A percentile compares a stretch with the other conserved stretches of the same genome.
Evolutionary conservation across 2,113 vertebrate genomes (phyloP).

Genomic region (Oncorhynchus keta): DNA sequence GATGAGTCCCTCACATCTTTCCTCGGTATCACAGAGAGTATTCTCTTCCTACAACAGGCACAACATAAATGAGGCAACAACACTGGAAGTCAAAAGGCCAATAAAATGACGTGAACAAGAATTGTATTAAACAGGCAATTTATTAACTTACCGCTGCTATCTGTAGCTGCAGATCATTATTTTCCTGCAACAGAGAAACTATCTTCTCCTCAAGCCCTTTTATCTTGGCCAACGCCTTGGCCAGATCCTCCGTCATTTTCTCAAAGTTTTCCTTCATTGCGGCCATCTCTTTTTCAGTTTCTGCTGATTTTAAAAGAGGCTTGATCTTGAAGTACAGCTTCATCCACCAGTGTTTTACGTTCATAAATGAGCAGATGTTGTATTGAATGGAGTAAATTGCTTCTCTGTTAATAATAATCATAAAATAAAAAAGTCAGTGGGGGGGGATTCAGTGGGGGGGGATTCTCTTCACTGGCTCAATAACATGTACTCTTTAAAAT

Average conservation of each 20-base stretch:
- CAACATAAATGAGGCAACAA: background rate
- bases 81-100: background rate
- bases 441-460: too few species aligned
- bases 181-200: conserved; percentile 71
- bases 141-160: conserved; percentile 54
- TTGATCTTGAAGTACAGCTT: conserved; percentile 89
- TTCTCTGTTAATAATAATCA: conserved; percentile 59
- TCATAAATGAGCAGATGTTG: conserved; percentile 88
- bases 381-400: conserved; percentile 82
- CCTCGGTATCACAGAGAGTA: conserved; percentile 63
- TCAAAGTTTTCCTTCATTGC: conserved; percentile 81
- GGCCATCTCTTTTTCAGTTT: conserved; percentile 82
- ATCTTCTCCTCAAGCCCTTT: conserved; percentile 71
- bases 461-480: too few species aligned
- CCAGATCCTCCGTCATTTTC: conserved; percentile 78
- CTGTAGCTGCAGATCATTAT: conserved; percentile 80
- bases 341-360: conserved; percentile 94
- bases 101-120: background rate
- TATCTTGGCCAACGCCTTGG: conserved; percentile 60
- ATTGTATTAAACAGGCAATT: background rate
- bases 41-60: conserved; percentile 53
- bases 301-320: conserved; percentile 79
- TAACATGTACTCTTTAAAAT: too few species aligned
- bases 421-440: too few species aligned
- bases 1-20: conserved; percentile 69